These are phyloP conservation scores for Chironomus riparius DNA, from an alignment of 2,888 invertebrate genomes.

Conservation along the genomic window DNA sequence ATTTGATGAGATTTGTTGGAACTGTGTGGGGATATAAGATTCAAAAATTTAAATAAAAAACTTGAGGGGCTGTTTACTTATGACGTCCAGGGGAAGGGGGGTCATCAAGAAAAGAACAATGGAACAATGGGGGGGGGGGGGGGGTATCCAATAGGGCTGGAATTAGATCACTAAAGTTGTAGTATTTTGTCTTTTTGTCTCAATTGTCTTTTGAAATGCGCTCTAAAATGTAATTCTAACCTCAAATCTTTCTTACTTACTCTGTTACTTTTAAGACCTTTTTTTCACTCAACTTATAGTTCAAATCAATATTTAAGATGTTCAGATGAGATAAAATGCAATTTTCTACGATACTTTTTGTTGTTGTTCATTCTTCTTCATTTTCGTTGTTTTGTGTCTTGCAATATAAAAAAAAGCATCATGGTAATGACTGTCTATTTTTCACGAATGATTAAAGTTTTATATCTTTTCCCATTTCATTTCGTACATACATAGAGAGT, in stretches of 20 bases:
- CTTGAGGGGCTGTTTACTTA: too few species aligned
- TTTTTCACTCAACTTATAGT: not conserved
- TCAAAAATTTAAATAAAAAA: too few species aligned
- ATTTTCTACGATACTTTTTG: conserved; percentile 8
- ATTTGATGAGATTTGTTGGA: too few species aligned
- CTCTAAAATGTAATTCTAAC: too few species aligned
- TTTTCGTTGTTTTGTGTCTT: not conserved
- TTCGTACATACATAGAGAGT: not conserved
- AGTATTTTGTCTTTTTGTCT: too few species aligned
- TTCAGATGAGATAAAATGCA: conserved; percentile 18
- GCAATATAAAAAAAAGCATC: not conserved
- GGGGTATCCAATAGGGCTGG: too few species aligned
- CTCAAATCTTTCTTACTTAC: too few species aligned
- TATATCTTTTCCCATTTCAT: not conserved
- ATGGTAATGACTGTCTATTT: conserved; percentile 26
- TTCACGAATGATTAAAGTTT: conserved; percentile 27
- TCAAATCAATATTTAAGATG: conserved; percentile 27
- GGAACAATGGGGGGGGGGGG: too few species aligned
- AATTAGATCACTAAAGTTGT: too few species aligned
- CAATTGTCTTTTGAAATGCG: not conserved
- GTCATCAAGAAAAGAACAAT: too few species aligned
- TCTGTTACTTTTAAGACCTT: not conserved
- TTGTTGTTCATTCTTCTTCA: not conserved
- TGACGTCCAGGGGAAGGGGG: too few species aligned
- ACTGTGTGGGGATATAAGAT: too few species aligned